Evolutionary conservation across 2,797 vertebrate genomes (phyloP).

Genomic region (Characodon lateralis): DNA sequence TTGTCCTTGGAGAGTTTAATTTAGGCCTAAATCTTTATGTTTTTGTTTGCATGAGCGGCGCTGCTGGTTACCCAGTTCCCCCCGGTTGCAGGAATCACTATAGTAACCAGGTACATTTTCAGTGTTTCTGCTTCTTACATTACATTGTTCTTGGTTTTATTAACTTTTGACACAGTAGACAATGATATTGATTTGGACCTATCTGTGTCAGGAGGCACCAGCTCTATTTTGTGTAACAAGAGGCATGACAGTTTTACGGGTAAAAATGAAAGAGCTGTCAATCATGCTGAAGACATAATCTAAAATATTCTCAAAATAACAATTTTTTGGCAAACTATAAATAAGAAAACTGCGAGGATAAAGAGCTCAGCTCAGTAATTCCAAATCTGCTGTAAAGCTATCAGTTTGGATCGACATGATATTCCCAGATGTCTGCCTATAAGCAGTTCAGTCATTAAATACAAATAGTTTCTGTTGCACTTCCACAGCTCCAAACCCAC

Average conservation of each 20-base stretch:
- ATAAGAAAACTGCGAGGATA: constrained; percentile 5
- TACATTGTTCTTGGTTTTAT: not conserved
- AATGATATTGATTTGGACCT: not conserved
- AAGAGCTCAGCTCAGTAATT: constrained; percentile 9
- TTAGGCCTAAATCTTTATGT: not conserved
- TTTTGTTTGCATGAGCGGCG: not conserved
- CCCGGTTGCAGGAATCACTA: not conserved
- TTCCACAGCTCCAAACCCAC: not conserved
- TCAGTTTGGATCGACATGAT: not conserved
- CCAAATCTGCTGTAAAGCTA: not conserved
- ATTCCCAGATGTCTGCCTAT: not conserved
- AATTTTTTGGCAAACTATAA: not conserved
- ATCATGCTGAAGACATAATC: not conserved
- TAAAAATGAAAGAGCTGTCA: constrained; percentile 9
- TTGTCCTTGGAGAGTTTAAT: not conserved
- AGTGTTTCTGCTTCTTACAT: not conserved
- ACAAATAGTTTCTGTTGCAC: not conserved
- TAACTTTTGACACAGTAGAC: not conserved
- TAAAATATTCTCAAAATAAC: not conserved
- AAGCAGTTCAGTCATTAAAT: not conserved
- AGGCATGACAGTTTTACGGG: constrained; percentile 2
- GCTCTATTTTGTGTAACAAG: not conserved
- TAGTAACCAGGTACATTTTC: not conserved
- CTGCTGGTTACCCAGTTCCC: not conserved
- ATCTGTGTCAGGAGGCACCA: not conserved